These are phyloP conservation scores for Anastrepha obliqua DNA, from an alignment of 1,140 invertebrate species.

Conservation along the genomic window DNA sequence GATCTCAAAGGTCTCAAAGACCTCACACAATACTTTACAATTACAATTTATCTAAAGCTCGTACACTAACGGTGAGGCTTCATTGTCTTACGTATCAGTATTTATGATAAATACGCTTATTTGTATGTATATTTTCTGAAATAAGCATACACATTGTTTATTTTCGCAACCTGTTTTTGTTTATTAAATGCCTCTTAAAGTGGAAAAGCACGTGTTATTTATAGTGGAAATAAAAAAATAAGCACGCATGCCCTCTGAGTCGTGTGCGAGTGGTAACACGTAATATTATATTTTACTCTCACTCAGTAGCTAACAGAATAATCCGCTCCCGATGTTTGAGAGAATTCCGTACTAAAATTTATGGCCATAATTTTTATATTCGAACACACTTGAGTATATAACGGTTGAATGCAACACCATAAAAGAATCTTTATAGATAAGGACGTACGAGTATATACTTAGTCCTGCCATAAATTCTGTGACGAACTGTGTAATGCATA, in stretches of 20 bases:
- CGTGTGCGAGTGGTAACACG: background rate
- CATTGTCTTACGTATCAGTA: too few relatives aligned
- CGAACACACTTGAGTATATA: background rate
- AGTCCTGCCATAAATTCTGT: too few relatives aligned
- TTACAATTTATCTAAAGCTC: too few relatives aligned
- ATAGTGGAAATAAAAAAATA: background rate
- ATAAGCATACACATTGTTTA: background rate
- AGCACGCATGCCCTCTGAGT: background rate
- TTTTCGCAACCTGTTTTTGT: background rate
- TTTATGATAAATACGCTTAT: too few relatives aligned
- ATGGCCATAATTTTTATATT: background rate
- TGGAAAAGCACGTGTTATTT: constrained; percentile 18
- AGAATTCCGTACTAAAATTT: background rate
- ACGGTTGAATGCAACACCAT: too few relatives aligned
- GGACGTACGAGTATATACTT: too few relatives aligned
- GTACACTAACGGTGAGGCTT: too few relatives aligned
- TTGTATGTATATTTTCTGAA: too few relatives aligned
- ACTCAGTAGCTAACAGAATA: background rate
- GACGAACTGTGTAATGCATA: too few relatives aligned
- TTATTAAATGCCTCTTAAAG: background rate
- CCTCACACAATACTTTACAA: too few relatives aligned
- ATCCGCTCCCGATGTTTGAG: background rate
- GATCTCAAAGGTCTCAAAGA: too few relatives aligned
- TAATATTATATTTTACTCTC: background rate
- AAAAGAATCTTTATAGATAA: too few relatives aligned